Evolutionary conservation across 2,888 invertebrate genomes (phyloP).

Genomic region (Maniola hyperantus): DNA sequence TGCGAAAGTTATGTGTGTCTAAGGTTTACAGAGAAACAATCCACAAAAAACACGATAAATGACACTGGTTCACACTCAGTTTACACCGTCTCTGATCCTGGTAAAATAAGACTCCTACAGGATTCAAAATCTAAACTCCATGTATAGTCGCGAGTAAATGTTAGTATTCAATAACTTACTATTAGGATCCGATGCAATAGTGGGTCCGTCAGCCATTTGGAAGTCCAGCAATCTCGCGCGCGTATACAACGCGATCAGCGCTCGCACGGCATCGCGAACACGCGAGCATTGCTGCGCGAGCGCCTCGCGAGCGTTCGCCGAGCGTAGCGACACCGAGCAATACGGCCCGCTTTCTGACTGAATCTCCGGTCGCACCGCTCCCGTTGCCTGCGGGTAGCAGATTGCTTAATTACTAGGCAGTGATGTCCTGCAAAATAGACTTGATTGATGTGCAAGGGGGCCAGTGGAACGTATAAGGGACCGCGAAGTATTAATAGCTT

Average conservation of each 20-base stretch:
- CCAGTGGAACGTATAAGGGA: too few species aligned
- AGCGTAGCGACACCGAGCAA: slow-evolving; percentile 85
- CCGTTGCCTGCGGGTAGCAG: slow-evolving; percentile 47
- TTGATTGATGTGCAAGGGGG: too few species aligned
- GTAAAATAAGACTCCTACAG: too few species aligned
- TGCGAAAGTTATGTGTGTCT: too few species aligned
- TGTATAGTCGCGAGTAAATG: neutral
- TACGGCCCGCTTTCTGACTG: slow-evolving; percentile 87
- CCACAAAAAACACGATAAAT: too few species aligned
- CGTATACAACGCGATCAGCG: slow-evolving; percentile 92
- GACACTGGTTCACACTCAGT: too few species aligned
- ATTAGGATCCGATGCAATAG: slow-evolving; percentile 72
- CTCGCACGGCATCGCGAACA: slow-evolving; percentile 90
- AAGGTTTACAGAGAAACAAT: too few species aligned
- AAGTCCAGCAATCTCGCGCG: slow-evolving; percentile 93
- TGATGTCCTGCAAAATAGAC: too few species aligned
- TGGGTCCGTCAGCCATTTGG: slow-evolving; percentile 84
- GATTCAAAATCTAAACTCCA: too few species aligned
- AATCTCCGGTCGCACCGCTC: slow-evolving; percentile 82
- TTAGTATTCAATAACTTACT: slow-evolving; percentile 53
- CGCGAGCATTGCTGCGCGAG: slow-evolving; percentile 87
- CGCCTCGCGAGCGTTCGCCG: slow-evolving; percentile 82
- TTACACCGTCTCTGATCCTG: too few species aligned
- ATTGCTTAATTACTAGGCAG: neutral
- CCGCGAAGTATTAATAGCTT: too few species aligned